Conservation (phyloP, 2,113 vertebrate genomes). For the Propithecus coquereli region DNA sequence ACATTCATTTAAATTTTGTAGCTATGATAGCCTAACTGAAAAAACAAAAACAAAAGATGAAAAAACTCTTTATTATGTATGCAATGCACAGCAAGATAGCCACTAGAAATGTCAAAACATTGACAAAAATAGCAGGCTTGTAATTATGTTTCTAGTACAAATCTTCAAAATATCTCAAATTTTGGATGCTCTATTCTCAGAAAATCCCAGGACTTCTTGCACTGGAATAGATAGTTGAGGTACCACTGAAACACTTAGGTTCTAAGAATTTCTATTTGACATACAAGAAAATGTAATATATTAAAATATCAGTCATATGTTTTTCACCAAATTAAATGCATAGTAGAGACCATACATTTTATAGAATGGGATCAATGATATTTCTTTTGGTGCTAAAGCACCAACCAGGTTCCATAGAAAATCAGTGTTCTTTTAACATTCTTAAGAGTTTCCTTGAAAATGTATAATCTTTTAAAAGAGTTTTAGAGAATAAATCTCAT, state of each 20-base stretch:
- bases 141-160: slow-evolving; percentile 22
- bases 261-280: not conserved
- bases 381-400: not conserved
- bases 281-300: not conserved
- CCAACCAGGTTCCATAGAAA: not conserved
- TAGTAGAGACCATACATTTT: not conserved
- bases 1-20: not conserved
- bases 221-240: not conserved
- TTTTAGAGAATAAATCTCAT: not conserved
- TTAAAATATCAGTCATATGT: not conserved
- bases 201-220: slow-evolving; percentile 10
- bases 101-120: not conserved
- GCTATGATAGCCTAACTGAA: not conserved
- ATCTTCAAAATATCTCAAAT: slow-evolving; percentile 12
- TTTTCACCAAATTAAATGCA: not conserved
- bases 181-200: slow-evolving; percentile 7
- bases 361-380: not conserved
- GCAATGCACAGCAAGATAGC: not conserved
- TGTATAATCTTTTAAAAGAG: not conserved
- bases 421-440: not conserved
- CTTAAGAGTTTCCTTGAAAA: not conserved
- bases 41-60: not conserved
- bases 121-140: not conserved
- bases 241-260: not conserved
- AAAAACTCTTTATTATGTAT: not conserved